Evolutionary conservation across 1,140 invertebrate genomes (phyloP).

Genomic region (Megalopta genalis): DNA sequence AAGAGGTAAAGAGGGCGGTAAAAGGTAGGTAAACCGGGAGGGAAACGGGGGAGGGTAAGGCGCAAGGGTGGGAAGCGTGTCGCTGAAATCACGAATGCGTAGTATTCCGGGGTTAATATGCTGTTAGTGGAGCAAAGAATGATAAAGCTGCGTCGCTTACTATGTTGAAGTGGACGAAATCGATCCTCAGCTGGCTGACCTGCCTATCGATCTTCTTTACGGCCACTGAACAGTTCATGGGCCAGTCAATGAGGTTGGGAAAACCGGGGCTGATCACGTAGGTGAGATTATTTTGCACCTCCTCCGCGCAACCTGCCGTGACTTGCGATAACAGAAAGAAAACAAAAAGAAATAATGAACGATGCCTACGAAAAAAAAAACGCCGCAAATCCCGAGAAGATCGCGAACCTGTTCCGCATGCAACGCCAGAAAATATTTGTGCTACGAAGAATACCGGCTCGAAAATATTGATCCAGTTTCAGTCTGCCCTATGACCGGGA

Average conservation of each 20-base stretch:
- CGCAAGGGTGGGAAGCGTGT: not conserved
- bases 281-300: slow-evolving; percentile 89
- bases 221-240: slow-evolving; percentile 84
- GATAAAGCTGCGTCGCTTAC: slow-evolving; percentile 78
- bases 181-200: slow-evolving; percentile 88
- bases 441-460: not conserved
- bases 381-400: too few relatives aligned
- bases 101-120: slow-evolving; percentile 41
- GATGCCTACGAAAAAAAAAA: too few relatives aligned
- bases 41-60: too few relatives aligned
- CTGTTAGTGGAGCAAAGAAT: slow-evolving; percentile 49
- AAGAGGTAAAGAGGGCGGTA: not conserved
- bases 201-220: slow-evolving; percentile 87
- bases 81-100: slow-evolving; percentile 29
- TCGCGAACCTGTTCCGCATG: not conserved
- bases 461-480: slow-evolving; percentile 30
- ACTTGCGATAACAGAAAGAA: slow-evolving; percentile 80
- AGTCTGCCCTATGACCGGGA: not conserved
- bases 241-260: slow-evolving; percentile 85
- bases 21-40: too few relatives aligned
- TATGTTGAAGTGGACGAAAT: slow-evolving; percentile 90
- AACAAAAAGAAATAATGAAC: not conserved
- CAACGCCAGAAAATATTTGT: not conserved
- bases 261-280: slow-evolving; percentile 92
- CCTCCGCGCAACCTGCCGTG: slow-evolving; percentile 87